These are phyloP conservation scores for Hemibagrus wyckioides DNA, from an alignment of 2,113 vertebrate genomes.

Conservation along the genomic window DNA sequence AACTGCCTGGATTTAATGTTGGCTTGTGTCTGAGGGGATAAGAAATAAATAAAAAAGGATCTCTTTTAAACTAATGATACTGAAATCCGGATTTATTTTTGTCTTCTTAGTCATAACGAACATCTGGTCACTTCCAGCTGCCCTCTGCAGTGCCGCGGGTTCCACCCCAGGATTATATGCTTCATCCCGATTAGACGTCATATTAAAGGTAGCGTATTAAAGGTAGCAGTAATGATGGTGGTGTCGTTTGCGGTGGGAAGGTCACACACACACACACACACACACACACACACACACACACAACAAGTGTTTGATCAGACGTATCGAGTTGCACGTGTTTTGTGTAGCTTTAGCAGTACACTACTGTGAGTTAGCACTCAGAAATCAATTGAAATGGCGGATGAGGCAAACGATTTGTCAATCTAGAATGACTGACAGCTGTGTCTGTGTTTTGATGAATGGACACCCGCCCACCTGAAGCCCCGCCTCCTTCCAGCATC, in stretches of 20 bases:
- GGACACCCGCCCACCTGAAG: not conserved
- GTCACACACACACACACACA: not conserved
- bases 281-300: not conserved
- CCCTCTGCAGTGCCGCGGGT: constrained; percentile 47
- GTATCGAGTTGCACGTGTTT: no score
- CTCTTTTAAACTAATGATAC: constrained; percentile 68
- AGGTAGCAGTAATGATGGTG: not conserved
- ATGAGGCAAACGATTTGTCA: not conserved
- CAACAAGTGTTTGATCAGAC: no score
- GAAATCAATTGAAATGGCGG: not conserved
- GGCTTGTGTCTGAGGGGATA: not conserved
- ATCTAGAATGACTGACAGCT: not conserved
- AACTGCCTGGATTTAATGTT: not conserved
- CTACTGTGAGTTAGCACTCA: no score
- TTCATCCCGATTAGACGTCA: constrained; percentile 6
- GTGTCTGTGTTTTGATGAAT: not conserved
- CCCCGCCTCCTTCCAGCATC: not conserved
- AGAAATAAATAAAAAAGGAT: not conserved
- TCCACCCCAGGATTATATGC: constrained; percentile 58
- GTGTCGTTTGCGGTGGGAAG: constrained; percentile 6
- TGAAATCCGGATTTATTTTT: constrained; percentile 67
- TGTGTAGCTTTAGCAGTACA: no score
- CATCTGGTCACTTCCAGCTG: constrained; percentile 73
- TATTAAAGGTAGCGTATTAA: constrained; percentile 43
- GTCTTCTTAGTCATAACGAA: constrained; percentile 69